Percentiles rank a stretch among this genome's conserved stretches.
These are phyloP conservation scores for Eupristina koningsbergeri DNA, from an alignment of 1,140 invertebrate genomes.

Conservation along the genomic window DNA sequence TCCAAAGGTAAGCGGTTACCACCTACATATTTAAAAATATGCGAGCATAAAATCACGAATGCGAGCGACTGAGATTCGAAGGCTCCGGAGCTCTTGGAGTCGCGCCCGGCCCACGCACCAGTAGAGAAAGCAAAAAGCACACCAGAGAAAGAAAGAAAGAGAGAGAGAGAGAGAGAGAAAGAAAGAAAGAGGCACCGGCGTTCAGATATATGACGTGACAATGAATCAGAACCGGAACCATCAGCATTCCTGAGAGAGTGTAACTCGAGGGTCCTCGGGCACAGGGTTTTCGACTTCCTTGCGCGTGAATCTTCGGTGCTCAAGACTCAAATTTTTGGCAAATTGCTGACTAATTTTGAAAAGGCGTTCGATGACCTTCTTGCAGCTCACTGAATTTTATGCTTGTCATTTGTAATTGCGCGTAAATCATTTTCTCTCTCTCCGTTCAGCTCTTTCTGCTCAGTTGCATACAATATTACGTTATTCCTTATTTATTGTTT, in stretches of 20 bases:
- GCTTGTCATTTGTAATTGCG: conserved; percentile 6
- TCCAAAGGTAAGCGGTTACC: not conserved
- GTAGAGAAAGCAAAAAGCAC: conserved; percentile 3
- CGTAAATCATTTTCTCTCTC: conserved; percentile 16
- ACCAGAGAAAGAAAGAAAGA: conserved; percentile 4
- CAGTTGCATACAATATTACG: not conserved
- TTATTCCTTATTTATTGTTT: not conserved
- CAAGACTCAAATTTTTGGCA: conserved; percentile 38
- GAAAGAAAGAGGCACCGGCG: conserved; percentile 53
- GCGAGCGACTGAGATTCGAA: not conserved
- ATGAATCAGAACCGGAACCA: conserved; percentile 66
- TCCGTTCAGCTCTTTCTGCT: not conserved
- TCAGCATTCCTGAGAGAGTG: conserved; percentile 59
- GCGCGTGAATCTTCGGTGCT: not conserved
- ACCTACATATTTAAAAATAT: conserved; percentile 16
- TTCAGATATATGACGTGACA: conserved; percentile 60
- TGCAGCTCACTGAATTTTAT: conserved; percentile 12
- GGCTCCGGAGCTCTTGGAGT: conserved; percentile 30
- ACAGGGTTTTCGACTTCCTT: not conserved
- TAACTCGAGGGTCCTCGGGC: conserved; percentile 39
- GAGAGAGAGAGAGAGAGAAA: conserved; percentile 32
- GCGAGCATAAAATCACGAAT: conserved; percentile 27
- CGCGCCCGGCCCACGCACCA: conserved; percentile 55
- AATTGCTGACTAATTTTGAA: conserved; percentile 28
- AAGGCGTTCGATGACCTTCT: conserved; percentile 29